These are phyloP conservation scores for Phaonia tiefii DNA, from an alignment of 2,888 invertebrate species.

Conservation along the genomic window DNA sequence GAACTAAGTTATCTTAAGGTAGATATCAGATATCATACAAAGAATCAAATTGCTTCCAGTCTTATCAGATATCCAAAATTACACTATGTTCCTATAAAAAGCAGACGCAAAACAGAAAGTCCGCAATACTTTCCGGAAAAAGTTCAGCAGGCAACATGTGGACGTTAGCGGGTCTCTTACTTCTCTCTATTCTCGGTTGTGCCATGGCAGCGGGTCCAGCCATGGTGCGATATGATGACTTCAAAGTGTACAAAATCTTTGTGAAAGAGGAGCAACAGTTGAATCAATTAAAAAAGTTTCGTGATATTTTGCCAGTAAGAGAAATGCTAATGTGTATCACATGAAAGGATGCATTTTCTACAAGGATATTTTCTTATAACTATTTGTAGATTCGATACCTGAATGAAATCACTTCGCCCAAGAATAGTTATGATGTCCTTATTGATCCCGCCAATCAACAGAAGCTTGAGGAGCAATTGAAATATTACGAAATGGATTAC, in stretches of 20 bases:
- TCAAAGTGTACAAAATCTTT: slow-evolving; percentile 70
- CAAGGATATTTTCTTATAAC: neutral
- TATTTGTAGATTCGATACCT: slow-evolving; percentile 70
- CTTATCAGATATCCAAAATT: neutral
- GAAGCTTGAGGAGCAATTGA: slow-evolving; percentile 67
- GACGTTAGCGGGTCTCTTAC: neutral
- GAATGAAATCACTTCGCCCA: slow-evolving; percentile 68
- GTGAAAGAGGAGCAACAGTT: slow-evolving; percentile 69
- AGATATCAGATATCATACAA: neutral
- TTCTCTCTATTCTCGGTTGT: neutral
- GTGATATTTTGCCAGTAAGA: slow-evolving; percentile 54
- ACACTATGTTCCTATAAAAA: neutral
- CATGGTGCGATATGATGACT: slow-evolving; percentile 70
- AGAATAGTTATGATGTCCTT: slow-evolving; percentile 70
- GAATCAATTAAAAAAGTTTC: slow-evolving; percentile 70
- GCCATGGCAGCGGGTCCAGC: neutral
- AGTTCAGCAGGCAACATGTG: neutral
- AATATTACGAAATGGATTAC: slow-evolving; percentile 65
- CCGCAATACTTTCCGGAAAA: neutral
- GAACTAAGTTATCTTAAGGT: neutral
- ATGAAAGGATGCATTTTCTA: neutral
- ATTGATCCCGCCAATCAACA: slow-evolving; percentile 69
- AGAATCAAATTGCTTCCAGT: too few relatives aligned
- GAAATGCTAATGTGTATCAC: too few relatives aligned
- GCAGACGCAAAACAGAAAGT: neutral